Evolutionary conservation across 2,797 vertebrate species (phyloP).

Genomic region (Lates japonicus): DNA sequence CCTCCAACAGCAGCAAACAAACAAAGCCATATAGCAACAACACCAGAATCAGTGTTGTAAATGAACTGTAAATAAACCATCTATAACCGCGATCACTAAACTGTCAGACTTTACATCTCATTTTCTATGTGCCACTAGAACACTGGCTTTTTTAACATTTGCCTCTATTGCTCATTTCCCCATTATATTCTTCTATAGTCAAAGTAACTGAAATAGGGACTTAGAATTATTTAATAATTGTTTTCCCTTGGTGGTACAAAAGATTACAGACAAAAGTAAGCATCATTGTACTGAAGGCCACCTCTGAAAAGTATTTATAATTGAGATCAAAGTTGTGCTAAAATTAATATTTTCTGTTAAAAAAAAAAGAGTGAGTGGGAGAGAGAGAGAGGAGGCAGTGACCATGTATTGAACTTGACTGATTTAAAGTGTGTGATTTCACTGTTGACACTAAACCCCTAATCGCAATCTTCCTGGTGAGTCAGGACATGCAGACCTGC

Average conservation of each 20-base stretch:
- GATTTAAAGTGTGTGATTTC: neutral
- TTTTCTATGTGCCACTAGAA: neutral
- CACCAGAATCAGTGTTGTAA: neutral
- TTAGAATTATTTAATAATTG: neutral
- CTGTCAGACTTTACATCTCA: neutral
- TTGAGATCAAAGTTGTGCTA: neutral
- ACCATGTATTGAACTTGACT: neutral
- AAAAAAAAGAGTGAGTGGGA: too few species aligned
- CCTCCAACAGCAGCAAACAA: neutral
- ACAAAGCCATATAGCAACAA: neutral
- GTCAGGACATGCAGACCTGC: conserved; percentile 1
- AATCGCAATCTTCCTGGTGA: neutral
- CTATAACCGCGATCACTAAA: conserved; percentile 5
- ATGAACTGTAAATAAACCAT: neutral
- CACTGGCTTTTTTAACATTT: neutral
- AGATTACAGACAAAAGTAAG: neutral
- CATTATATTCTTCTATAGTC: neutral
- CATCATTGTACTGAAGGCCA: neutral
- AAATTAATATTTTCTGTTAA: too few species aligned
- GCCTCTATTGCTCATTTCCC: neutral
- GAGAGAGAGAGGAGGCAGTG: neutral
- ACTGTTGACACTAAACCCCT: neutral
- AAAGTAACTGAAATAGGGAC: neutral
- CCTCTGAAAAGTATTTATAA: neutral
- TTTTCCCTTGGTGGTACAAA: neutral